Percentiles rank a stretch among this genome's conserved stretches.
Conservation (phyloP, 1,140 invertebrate species). For the Drosophila bocki region DNA sequence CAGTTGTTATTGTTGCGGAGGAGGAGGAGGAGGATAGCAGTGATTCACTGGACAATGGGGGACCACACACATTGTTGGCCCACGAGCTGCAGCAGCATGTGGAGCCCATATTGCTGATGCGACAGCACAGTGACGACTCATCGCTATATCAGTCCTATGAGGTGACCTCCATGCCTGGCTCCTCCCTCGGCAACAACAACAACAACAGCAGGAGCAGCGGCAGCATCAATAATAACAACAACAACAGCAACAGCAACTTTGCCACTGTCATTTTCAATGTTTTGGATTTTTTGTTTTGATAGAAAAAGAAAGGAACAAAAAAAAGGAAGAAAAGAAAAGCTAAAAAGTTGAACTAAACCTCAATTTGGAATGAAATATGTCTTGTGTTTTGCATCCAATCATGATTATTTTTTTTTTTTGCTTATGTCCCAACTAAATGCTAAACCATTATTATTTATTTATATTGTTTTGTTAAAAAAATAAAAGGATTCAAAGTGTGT, state of each 20-base stretch:
- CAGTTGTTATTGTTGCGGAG: slow-evolving; percentile 22
- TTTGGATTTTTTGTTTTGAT: slow-evolving; percentile 80
- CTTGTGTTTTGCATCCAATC: slow-evolving; percentile 57
- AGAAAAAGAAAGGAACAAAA: slow-evolving; percentile 1
- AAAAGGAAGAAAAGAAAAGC: slow-evolving; percentile 2
- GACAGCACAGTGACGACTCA: slow-evolving; percentile 38
- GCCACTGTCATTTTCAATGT: slow-evolving; percentile 82
- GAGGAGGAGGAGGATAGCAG: slow-evolving; percentile 10
- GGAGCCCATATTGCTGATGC: slow-evolving; percentile 55
- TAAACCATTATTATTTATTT: slow-evolving; percentile 23
- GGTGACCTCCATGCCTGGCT: slow-evolving; percentile 6
- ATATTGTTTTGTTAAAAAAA: slow-evolving; percentile 16
- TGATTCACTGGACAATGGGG: slow-evolving; percentile 60
- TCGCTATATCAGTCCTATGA: slow-evolving; percentile 69
- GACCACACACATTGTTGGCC: slow-evolving; percentile 52
- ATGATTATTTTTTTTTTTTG: slow-evolving; percentile 19
- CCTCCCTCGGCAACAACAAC: slow-evolving; percentile 15
- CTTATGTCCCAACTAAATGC: slow-evolving; percentile 48
- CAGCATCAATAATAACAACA: slow-evolving; percentile 40
- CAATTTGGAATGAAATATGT: slow-evolving; percentile 45
- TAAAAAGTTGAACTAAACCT: slow-evolving; percentile 6
- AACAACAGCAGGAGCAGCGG: slow-evolving; percentile 35
- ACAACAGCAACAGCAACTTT: slow-evolving; percentile 70
- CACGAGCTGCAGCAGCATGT: slow-evolving; percentile 65
- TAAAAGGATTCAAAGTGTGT: slow-evolving; percentile 22